Percentiles rank a stretch among this genome's conserved stretches.
Evolutionary conservation across 2,888 invertebrate species (phyloP).

Genomic region (Serrognathus titanus): DNA sequence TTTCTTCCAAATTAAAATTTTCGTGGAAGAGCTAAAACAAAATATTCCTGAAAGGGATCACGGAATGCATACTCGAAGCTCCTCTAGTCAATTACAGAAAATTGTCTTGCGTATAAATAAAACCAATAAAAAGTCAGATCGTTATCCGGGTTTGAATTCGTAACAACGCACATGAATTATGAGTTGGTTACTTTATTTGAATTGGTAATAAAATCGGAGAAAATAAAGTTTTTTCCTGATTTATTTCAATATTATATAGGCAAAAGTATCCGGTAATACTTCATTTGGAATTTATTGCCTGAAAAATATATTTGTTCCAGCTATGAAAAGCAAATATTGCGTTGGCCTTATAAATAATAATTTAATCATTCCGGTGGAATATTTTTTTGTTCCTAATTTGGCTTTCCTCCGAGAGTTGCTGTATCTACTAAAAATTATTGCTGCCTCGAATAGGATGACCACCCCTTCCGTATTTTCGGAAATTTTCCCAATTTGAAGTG

Average conservation of each 20-base stretch:
- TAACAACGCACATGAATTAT: constrained; percentile 17
- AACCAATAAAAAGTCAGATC: constrained; percentile 1
- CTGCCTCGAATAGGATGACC: too few relatives aligned
- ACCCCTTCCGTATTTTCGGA: too few relatives aligned
- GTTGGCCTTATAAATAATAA: constrained; percentile 9
- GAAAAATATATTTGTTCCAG: constrained; percentile 12
- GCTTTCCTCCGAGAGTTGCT: too few relatives aligned
- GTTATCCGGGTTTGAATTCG: constrained; percentile 13
- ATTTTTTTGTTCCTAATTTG: too few relatives aligned
- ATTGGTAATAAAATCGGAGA: constrained; percentile 26
- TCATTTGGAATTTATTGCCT: constrained; percentile 22
- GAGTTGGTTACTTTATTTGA: constrained; percentile 27
- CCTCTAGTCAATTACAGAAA: too few relatives aligned
- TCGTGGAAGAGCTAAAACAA: too few relatives aligned
- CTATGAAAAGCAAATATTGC: constrained; percentile 7
- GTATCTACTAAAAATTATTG: too few relatives aligned
- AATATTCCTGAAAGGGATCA: too few relatives aligned
- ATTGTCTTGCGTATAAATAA: constrained; percentile 1
- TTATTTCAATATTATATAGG: constrained; percentile 24
- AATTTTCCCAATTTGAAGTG: too few relatives aligned
- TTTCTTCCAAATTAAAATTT: too few relatives aligned
- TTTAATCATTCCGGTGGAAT: constrained; percentile 2
- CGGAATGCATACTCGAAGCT: too few relatives aligned
- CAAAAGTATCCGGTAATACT: constrained; percentile 24
- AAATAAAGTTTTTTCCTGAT: constrained; percentile 22